phyloP scores from a whole-genome alignment of 2,113 vertebrate species.

The Merops nubicus region DNA sequence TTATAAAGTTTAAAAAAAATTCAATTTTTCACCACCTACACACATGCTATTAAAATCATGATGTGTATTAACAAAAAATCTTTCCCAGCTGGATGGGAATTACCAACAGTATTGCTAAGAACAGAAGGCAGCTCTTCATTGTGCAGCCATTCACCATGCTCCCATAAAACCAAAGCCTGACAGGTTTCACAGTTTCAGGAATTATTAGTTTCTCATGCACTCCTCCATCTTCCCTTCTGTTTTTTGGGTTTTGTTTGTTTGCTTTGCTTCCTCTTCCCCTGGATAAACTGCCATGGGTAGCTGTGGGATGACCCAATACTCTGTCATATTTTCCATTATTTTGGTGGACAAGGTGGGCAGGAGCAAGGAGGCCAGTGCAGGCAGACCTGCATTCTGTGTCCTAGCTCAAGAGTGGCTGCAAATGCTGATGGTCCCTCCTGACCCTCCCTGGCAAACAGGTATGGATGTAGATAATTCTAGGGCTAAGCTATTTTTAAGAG shows the following conservation, averaged over 20 bases:
- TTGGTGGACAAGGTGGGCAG: background rate
- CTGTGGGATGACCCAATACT: background rate
- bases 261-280: background rate
- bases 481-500: background rate
- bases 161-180: slow-evolving; percentile 8
- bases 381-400: background rate
- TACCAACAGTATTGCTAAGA: slow-evolving; percentile 30
- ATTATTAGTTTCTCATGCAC: slow-evolving; percentile 2
- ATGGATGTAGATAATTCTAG: background rate
- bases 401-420: background rate
- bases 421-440: background rate
- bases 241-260: background rate
- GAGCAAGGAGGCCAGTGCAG: background rate
- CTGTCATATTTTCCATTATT: background rate
- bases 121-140: slow-evolving; percentile 16
- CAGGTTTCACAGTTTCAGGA: background rate
- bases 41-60: slow-evolving; percentile 66
- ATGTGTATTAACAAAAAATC: slow-evolving; percentile 64
- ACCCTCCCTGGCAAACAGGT: background rate
- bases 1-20: slow-evolving; percentile 67
- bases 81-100: slow-evolving; percentile 63
- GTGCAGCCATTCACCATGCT: background rate
- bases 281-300: background rate
- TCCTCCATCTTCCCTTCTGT: background rate
- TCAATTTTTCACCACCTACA: slow-evolving; percentile 65